Base-by-base conservation (phyloP, 2,888 invertebrate genomes). In the Heliothis peltigera region DNA sequence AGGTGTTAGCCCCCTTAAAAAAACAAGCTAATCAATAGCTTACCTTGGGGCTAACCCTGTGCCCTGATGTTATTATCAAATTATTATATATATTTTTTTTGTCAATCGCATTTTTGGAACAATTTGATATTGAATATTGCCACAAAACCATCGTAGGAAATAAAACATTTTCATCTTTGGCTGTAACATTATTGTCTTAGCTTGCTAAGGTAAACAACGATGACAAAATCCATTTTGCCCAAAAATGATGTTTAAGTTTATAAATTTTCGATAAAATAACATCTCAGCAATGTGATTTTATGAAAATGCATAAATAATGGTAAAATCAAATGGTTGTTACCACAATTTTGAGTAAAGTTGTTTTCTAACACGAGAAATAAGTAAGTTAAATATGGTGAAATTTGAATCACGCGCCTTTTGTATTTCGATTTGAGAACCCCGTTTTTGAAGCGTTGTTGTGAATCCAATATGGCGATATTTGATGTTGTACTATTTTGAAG, bases 381-480 rank as follows among this genome's bases (percentile, higher is more conserved):
- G 25, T 48, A 59, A 59, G 42, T 58, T 35, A 64, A 56, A 25
- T 44, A 39, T 21, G 5, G 4, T 35, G 28, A 15, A 54, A 57
- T 68, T 92, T 92, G 81, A 83, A 91, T 78, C 82, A 84, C 76
- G 88, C 94, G 93, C 95, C 66, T 78, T 85, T 86, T 81, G 56
- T 44, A 65, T 53, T 85, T 89, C 81, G 77, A 87, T 88, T 91
- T 92, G 95, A 88, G 93, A 95, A 94, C 95, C 95, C 95, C 95
- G 82, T 83, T 87, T 95, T 95, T 95, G 93, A 96, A 95, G 96
- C 96, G 96, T 96, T 96, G 96, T 96, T 96, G 96, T 96, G 96
- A 95, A 96, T 96, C 95, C 96, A 96, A 96, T 95, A 96, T 96
- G 96, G 96, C 96, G 96, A 92, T 93, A 93, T 91, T 93, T 94